Percentiles rank a stretch among this genome's conserved stretches.
These are phyloP conservation scores for Plagodis dolabraria DNA, from an alignment of 2,888 invertebrate genomes.

Conservation along the genomic window DNA sequence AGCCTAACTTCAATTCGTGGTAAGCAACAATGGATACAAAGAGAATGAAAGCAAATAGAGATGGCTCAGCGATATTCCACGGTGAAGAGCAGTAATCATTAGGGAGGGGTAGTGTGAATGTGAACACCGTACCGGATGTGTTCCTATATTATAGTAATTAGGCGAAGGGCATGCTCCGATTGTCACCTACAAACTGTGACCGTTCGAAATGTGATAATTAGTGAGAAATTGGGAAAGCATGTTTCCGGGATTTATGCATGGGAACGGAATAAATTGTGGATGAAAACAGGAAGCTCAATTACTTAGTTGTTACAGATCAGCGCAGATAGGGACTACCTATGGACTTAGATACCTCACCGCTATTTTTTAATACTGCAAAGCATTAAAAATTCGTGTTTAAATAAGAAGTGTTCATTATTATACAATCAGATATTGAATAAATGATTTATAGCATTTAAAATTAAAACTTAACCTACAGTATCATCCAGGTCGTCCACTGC, in stretches of 20 bases:
- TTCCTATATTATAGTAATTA: conserved; percentile 62
- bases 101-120: conserved; percentile 43
- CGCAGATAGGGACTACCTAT: not conserved
- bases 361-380: no score
- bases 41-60: conserved; percentile 41
- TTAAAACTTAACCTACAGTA: no score
- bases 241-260: conserved; percentile 42
- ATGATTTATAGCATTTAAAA: no score
- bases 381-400: no score
- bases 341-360: no score
- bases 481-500: no score
- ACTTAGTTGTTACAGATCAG: not conserved
- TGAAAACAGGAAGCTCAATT: conserved; percentile 12
- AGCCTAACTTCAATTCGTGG: conserved; percentile 22
- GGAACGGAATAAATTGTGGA: conserved; percentile 14
- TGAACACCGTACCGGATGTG: conserved; percentile 50
- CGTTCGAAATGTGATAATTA: conserved; percentile 45
- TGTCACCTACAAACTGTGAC: conserved; percentile 36
- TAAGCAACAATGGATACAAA: conserved; percentile 32
- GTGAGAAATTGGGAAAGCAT: conserved; percentile 51
- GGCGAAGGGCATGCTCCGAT: conserved; percentile 47
- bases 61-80: conserved; percentile 46
- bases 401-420: no score
- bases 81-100: conserved; percentile 40
- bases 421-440: no score